These are phyloP conservation scores for Cephonodes hylas DNA, from an alignment of 2,888 invertebrate genomes.

Conservation along the genomic window DNA sequence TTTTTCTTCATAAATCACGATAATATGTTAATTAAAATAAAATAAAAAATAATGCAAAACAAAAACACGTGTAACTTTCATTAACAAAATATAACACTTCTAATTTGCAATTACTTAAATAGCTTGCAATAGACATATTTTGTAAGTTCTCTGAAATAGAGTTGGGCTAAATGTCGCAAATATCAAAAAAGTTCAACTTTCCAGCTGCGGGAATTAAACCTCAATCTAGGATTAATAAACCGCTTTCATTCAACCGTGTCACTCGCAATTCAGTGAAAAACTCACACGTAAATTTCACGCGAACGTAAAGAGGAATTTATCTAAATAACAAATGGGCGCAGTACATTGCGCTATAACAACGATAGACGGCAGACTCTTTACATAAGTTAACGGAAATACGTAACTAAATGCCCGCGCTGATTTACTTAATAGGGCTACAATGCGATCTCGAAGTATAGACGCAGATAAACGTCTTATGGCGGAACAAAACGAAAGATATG, in stretches of 20 bases:
- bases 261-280: not conserved
- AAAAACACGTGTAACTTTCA: not conserved
- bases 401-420: not conserved
- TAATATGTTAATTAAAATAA: no score
- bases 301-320: not conserved
- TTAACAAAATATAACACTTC: no score
- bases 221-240: no score
- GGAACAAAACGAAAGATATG: not conserved
- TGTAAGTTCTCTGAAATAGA: no score
- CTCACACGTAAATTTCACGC: not conserved
- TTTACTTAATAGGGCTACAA: not conserved
- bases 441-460: not conserved
- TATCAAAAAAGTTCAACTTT: no score
- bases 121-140: no score
- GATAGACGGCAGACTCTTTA: constrained; percentile 9
- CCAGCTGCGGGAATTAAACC: not conserved
- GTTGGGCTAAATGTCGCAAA: no score
- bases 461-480: not conserved
- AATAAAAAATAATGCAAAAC: not conserved
- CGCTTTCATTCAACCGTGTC: no score
- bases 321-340: constrained; percentile 21
- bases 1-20: no score
- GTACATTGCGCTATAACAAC: constrained; percentile 14
- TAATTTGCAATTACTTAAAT: no score
- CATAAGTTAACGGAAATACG: constrained; percentile 8